These are phyloP conservation scores for Cathartes aura DNA, from an alignment of 2,113 vertebrate genomes.

Conservation along the genomic window DNA sequence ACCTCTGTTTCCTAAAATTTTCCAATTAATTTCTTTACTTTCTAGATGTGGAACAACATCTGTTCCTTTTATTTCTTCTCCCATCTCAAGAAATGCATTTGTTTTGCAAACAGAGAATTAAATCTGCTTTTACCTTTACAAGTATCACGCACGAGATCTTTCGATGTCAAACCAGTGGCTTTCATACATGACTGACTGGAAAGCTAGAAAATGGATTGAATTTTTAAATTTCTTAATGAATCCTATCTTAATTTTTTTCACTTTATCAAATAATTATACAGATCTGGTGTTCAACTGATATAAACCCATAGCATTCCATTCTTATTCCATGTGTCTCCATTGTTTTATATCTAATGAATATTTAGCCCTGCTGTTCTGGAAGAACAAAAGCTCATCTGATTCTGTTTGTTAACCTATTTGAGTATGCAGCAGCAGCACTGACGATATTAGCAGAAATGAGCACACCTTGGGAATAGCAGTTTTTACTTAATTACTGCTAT, in stretches of 20 bases:
- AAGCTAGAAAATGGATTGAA: not conserved
- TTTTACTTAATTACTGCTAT: constrained; percentile 49
- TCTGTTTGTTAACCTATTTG: constrained; percentile 20
- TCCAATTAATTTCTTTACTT: not conserved
- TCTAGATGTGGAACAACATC: not conserved
- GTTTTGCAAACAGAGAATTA: not conserved
- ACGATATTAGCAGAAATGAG: constrained; percentile 25
- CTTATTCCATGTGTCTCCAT: not conserved
- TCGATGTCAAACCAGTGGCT: not conserved
- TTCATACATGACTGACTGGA: not conserved
- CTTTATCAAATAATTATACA: not conserved
- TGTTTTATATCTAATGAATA: not conserved
- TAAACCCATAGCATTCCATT: not conserved
- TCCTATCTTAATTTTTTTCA: not conserved
- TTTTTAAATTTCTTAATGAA: not conserved
- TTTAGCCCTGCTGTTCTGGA: not conserved
- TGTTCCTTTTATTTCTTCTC: not conserved
- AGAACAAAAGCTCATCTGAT: constrained; percentile 1
- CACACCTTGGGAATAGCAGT: constrained; percentile 37
- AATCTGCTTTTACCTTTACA: not conserved
- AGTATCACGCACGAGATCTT: not conserved
- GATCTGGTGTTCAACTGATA: accelerated
- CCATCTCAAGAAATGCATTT: not conserved
- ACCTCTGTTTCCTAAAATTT: not conserved
- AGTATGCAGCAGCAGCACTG: not conserved